Percentiles rank a stretch among this genome's conserved stretches.
Evolutionary conservation across 2,888 invertebrate species (phyloP).

Genomic region (Matsumyia berberina): DNA sequence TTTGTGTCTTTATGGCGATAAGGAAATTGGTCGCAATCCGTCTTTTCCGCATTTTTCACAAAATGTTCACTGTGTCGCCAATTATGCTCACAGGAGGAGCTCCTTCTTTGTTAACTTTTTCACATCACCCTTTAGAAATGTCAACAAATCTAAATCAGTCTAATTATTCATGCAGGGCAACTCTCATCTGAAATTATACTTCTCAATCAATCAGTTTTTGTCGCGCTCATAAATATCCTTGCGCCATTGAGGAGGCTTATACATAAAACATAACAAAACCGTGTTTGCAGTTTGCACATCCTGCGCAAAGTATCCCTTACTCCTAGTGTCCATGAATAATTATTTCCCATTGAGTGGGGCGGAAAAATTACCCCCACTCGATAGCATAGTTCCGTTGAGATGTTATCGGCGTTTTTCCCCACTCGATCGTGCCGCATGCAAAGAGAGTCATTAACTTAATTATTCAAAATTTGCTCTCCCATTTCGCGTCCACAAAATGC

Average conservation of each 20-base stretch:
- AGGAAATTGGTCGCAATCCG: too few species aligned
- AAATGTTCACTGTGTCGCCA: too few species aligned
- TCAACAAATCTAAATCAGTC: too few species aligned
- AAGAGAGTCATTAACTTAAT: slow-evolving; percentile 49
- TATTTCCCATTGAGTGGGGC: slow-evolving; percentile 3
- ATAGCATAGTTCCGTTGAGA: slow-evolving; percentile 7
- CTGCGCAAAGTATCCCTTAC: background rate
- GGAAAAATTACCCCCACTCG: slow-evolving; percentile 10
- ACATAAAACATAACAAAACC: background rate
- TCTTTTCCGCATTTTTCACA: too few species aligned
- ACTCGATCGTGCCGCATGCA: slow-evolving; percentile 1
- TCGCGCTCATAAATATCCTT: too few species aligned
- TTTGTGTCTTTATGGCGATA: too few species aligned
- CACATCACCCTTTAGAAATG: too few species aligned
- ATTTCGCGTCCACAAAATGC: slow-evolving; percentile 55
- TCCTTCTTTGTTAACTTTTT: too few species aligned
- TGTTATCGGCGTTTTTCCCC: background rate
- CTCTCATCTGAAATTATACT: too few species aligned
- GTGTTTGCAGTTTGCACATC: background rate
- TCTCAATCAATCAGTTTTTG: too few species aligned
- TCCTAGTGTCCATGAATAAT: slow-evolving; percentile 9
- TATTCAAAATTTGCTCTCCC: slow-evolving; percentile 41
- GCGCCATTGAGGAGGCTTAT: background rate
- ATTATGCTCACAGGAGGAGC: too few species aligned
- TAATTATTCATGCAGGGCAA: too few species aligned